Base-by-base conservation (phyloP, 92 coral and sea anemone genomes). In the Porites divaricata region DNA sequence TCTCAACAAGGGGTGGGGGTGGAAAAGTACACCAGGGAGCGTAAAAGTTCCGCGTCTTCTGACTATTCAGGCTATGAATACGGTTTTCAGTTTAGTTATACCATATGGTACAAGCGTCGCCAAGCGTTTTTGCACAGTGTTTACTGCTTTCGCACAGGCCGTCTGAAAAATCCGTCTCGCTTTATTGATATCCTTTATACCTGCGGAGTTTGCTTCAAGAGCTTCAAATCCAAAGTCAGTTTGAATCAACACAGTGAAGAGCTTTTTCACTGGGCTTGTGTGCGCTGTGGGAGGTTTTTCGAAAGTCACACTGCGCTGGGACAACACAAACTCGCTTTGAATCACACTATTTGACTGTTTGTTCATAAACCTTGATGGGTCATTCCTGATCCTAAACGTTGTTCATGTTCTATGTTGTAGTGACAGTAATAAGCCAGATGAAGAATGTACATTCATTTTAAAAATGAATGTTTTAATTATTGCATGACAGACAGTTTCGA, bases 231-330 rank as follows among this genome's bases (percentile, higher is more conserved):
- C 6, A 86, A 90, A 69, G 95, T 97, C 6, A 91, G 97, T 63
- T 89, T 97, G 49, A 92, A 93, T 63, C 99, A 97, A 49, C 99
- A 97, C 79, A 81, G 84, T n/a, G 99, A 95, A 45, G 98, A 97
- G 82, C 94, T 97, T 0, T 67, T 83, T 77, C 99, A 97, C 88
- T 97, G 98, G 93, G 99, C 99, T 1, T 97, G 99, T 75, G 92
- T 95, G 8, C 83, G 95, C 10, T 97, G 99, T 68, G 98, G 99
- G 19, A 86, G 85, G 67, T 97, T 95, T 76, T 97, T 97, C 73
- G 92, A 84, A 13, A 95, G 97, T 54, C 88, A 80, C 72, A 97
- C 98, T 0, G 98, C 99, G 49, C 90, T 97, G 28, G 98, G 99
- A 12, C 99, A 97, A 76, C 99, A 97, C 87, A 91, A 95, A 56